phyloP scores from a whole-genome alignment of 2,888 invertebrate genomes.

The Calephelis perditalis region DNA sequence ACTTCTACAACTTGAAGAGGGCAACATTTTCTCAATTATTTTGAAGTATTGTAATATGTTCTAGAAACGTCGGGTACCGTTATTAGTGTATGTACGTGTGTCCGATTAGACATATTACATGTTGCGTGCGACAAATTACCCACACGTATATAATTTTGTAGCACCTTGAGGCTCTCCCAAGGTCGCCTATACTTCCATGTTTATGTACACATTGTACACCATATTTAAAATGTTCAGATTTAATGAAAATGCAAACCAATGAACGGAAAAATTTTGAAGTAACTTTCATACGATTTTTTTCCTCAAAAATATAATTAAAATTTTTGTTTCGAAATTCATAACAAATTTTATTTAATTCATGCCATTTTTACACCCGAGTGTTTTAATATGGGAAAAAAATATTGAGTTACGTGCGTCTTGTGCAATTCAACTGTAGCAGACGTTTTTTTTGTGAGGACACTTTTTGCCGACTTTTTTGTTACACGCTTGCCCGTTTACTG shows the following conservation, averaged over 20 bases:
- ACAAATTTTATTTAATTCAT: too few relatives aligned
- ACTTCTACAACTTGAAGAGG: too few relatives aligned
- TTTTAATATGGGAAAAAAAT: too few relatives aligned
- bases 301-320: neutral
- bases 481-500: too few relatives aligned
- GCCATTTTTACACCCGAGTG: too few relatives aligned
- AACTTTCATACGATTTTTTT: too few relatives aligned
- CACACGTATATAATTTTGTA: constrained; percentile 31
- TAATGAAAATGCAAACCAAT: neutral
- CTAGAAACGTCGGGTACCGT: neutral
- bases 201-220: constrained; percentile 1
- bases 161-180: constrained; percentile 36
- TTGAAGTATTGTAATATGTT: constrained; percentile 1
- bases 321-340: neutral
- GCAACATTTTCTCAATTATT: too few relatives aligned
- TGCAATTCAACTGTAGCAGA: too few relatives aligned
- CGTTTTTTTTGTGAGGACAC: too few relatives aligned
- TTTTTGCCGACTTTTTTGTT: too few relatives aligned
- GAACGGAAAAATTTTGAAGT: too few relatives aligned
- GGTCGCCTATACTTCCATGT: constrained; percentile 26
- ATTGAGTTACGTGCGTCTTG: too few relatives aligned
- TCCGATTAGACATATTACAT: neutral
- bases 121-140: constrained; percentile 24
- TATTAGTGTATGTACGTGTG: neutral
- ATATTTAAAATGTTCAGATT: constrained; percentile 1